Evolutionary conservation across 2,797 vertebrate genomes (phyloP).

Genomic region (Morus bassanus): DNA sequence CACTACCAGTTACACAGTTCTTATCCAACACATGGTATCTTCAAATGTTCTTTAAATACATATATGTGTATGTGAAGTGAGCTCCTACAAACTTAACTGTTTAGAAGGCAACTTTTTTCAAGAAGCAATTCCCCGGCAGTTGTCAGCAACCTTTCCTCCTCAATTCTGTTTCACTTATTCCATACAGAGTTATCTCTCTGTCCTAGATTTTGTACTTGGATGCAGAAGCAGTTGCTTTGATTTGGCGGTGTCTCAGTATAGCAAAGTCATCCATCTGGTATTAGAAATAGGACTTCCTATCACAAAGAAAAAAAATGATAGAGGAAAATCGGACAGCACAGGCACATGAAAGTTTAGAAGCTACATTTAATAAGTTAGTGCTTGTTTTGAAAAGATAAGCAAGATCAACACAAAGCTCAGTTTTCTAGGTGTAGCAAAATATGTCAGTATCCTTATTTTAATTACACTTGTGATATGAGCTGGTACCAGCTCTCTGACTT

Average conservation of each 20-base stretch:
- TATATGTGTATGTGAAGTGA: rapidly evolving
- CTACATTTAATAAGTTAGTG: neutral
- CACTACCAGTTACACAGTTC: neutral
- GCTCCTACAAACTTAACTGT: neutral
- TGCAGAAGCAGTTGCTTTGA: neutral
- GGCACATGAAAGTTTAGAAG: neutral
- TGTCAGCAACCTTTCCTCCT: slow-evolving; percentile 21
- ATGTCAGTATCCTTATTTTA: neutral
- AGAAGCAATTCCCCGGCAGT: neutral
- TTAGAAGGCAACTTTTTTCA: neutral
- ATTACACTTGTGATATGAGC: neutral
- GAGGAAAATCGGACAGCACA: neutral
- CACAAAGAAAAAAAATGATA: neutral
- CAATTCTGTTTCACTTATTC: slow-evolving; percentile 7
- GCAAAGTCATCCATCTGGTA: slow-evolving; percentile 4
- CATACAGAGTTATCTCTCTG: neutral
- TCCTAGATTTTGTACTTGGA: neutral
- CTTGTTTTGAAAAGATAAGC: neutral
- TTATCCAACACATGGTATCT: neutral
- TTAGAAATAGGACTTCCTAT: slow-evolving; percentile 16
- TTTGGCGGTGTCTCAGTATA: neutral
- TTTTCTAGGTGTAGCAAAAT: neutral
- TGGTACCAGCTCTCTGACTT: neutral
- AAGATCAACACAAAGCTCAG: neutral
- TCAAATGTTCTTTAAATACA: neutral